Evolutionary conservation across 2,113 vertebrate genomes (phyloP), one percentile per base, ranked within the genome.

Genomic region (Cardinalis cardinalis): DNA sequence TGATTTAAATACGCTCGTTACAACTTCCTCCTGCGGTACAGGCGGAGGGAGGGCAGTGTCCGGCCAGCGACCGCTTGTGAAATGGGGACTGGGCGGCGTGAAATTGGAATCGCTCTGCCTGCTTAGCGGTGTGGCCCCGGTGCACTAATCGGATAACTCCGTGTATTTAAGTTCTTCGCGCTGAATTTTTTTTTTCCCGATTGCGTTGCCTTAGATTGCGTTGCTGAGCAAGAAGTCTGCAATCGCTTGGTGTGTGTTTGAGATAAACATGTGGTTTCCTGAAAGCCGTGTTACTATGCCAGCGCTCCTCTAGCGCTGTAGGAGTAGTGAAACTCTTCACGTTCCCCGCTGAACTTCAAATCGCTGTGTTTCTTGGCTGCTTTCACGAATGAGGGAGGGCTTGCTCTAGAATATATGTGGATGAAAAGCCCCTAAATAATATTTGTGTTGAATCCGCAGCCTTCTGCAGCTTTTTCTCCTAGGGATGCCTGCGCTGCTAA

Each of bases 201-300:
- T 38, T 84, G 44, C 8, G 4, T 72, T 68, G 43, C 61, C 64
- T 82, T 43, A 20, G 80, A 48, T 65, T 69, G 73, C 41, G 80
- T 69, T 87, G 19, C 80, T 19, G 76, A 74, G 84, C 48, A 26
- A 85, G 78, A 85, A 66, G 65, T 38, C 68, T 83, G 87, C 60
- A 83, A 28, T 68, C 55, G 71, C 78, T 36, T 70, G 74, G 51
- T 90, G 93, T 46, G 3, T 64, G 53, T 84, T 74, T 34, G 83
- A 92, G 95, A 96, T 95, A 95, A 95, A 91, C 87, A 32, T 95
- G 95, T 59, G 95, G 95, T 96, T 96, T 96, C 95, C 94, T 95
- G 89, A 94, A 94, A 95, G 81, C 84, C 25, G 3, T 20, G 48
- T 81, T 91, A 84, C 72, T 93, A 15, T 41, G 73, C 90, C 75